Conservation (phyloP, 1,140 invertebrate genomes). For the Sarcophaga bullata region DNA sequence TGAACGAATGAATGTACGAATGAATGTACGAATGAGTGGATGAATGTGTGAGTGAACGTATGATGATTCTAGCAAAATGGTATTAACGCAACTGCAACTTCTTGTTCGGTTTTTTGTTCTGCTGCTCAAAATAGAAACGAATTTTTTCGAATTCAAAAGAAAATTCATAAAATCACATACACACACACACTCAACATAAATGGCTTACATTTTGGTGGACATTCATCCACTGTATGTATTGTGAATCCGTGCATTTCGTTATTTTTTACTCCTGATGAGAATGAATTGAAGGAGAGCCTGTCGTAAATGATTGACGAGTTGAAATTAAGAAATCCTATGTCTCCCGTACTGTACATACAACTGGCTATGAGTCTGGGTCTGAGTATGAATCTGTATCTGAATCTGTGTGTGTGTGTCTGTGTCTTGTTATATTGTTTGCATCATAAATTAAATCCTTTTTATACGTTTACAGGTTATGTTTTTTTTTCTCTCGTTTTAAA, state of each 20-base stretch:
- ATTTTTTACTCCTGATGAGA: neutral
- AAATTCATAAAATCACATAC: neutral
- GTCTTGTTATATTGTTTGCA: constrained; percentile 1
- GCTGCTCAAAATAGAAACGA: no score
- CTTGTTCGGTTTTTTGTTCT: no score
- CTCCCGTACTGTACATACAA: neutral
- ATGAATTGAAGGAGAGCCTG: constrained; percentile 26
- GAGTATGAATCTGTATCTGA: neutral
- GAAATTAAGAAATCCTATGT: constrained; percentile 56
- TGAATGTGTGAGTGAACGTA: no score
- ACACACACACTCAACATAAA: neutral
- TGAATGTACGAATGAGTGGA: no score
- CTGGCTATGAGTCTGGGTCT: no score
- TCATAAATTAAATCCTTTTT: constrained; percentile 25
- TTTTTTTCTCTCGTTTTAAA: no score
- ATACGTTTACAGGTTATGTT: neutral
- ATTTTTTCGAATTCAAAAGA: neutral
- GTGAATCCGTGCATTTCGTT: neutral
- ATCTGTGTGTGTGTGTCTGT: neutral
- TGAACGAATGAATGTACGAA: neutral
- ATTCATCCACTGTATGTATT: neutral
- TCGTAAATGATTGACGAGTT: constrained; percentile 61
- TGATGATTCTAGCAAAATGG: neutral
- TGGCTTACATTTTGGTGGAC: neutral
- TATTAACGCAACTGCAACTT: neutral